phyloP scores from a whole-genome alignment of 2,888 invertebrate species.

The Trachelus iudaicus region DNA sequence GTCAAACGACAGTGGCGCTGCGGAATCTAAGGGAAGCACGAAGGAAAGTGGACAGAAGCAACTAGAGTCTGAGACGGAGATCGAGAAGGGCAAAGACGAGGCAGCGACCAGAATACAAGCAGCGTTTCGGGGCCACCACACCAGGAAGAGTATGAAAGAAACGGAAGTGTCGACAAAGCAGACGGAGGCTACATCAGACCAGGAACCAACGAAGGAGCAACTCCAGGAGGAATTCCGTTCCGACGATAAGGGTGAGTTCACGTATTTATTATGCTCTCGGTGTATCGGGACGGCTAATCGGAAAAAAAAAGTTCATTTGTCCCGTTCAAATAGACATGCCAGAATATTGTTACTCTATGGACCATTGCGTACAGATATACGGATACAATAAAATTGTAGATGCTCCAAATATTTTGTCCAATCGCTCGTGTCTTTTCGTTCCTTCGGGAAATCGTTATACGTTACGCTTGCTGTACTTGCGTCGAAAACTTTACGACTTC shows the following conservation, averaged over 20 bases:
- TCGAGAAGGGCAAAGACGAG: constrained; percentile 60
- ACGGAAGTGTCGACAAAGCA: constrained; percentile 59
- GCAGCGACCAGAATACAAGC: constrained; percentile 93
- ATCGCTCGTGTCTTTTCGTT: not conserved
- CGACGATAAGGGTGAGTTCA: constrained; percentile 79
- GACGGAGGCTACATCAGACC: constrained; percentile 63
- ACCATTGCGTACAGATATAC: not conserved
- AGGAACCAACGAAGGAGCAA: constrained; percentile 75
- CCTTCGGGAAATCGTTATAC: not conserved
- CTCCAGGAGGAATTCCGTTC: constrained; percentile 82
- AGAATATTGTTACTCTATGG: not conserved
- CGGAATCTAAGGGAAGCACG: constrained; percentile 76
- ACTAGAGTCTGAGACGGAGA: constrained; percentile 65
- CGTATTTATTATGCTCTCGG: not conserved
- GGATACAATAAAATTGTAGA: not conserved
- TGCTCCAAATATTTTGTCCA: not conserved
- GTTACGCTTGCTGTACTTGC: not conserved
- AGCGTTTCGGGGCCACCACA: constrained; percentile 85
- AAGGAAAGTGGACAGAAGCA: constrained; percentile 79
- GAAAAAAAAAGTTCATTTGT: not conserved
- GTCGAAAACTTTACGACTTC: not conserved
- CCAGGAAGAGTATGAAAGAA: constrained; percentile 79
- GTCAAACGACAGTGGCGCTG: constrained; percentile 22
- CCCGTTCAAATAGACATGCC: not conserved
- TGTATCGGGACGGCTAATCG: not conserved